Percentiles rank a stretch among this genome's conserved stretches.
Conservation (phyloP, 1,140 invertebrate genomes). For the Yoshiicerus persimilis region DNA sequence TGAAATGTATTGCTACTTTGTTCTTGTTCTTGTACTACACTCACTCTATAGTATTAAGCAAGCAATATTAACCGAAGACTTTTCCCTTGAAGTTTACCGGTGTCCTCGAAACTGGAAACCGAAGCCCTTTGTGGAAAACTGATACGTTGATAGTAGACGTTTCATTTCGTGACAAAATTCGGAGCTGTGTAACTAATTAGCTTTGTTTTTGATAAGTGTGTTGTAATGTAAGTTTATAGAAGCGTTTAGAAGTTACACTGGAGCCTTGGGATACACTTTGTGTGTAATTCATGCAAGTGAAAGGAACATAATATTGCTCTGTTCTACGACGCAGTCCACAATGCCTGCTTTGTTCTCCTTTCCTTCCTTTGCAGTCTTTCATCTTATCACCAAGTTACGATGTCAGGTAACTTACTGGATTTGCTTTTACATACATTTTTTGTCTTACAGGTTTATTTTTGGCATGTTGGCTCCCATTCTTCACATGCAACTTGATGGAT, state of each 20-base stretch:
- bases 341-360: not conserved
- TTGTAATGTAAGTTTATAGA: not conserved
- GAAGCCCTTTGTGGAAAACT: no score
- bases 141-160: not conserved
- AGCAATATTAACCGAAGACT: no score
- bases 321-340: not conserved
- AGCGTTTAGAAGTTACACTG: not conserved
- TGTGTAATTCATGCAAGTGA: not conserved
- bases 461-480: conserved; percentile 99
- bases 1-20: no score
- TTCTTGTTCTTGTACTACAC: no score
- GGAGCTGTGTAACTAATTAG: not conserved
- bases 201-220: not conserved
- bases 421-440: not conserved
- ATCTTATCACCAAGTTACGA: not conserved
- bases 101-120: no score
- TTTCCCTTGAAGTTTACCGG: no score
- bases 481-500: conserved; percentile 94
- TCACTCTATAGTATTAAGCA: no score
- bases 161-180: not conserved
- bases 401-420: not conserved
- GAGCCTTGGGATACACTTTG: not conserved
- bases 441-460: conserved; percentile 80
- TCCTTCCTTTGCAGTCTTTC: not conserved
- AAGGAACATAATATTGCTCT: not conserved